Evolutionary conservation across 2,888 invertebrate genomes (phyloP).

Genomic region (Trileptium ribeirensis): DNA sequence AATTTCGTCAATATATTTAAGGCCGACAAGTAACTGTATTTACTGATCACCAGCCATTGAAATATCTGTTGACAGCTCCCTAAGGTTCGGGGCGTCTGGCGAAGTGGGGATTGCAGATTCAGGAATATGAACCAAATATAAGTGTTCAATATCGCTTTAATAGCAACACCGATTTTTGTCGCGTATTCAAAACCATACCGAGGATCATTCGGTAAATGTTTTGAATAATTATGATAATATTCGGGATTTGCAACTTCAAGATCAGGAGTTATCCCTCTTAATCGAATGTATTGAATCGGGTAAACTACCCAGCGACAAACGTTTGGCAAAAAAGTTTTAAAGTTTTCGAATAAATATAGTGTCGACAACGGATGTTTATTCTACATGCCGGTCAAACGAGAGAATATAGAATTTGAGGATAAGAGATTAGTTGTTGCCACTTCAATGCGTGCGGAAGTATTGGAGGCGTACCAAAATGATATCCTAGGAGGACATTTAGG

Average conservation of each 20-base stretch:
- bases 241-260: not conserved
- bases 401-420: not conserved
- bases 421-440: not conserved
- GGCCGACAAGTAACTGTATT: constrained; percentile 8
- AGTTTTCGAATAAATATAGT: not conserved
- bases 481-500: not conserved
- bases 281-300: not conserved
- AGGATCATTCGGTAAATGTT: no score
- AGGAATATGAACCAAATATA: not conserved
- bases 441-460: not conserved
- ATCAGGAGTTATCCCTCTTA: not conserved
- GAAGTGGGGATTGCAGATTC: not conserved
- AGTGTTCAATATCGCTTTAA: not conserved
- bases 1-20: constrained; percentile 24
- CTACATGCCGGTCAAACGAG: no score
- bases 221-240: no score
- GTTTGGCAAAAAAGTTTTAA: not conserved
- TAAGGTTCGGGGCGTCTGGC: not conserved
- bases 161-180: no score
- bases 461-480: constrained; percentile 8
- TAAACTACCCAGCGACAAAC: not conserved
- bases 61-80: constrained; percentile 7
- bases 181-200: no score
- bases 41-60: constrained; percentile 27
- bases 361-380: not conserved